phyloP scores from a whole-genome alignment of 2,113 vertebrate species.

The Rhinoptilus africanus region DNA sequence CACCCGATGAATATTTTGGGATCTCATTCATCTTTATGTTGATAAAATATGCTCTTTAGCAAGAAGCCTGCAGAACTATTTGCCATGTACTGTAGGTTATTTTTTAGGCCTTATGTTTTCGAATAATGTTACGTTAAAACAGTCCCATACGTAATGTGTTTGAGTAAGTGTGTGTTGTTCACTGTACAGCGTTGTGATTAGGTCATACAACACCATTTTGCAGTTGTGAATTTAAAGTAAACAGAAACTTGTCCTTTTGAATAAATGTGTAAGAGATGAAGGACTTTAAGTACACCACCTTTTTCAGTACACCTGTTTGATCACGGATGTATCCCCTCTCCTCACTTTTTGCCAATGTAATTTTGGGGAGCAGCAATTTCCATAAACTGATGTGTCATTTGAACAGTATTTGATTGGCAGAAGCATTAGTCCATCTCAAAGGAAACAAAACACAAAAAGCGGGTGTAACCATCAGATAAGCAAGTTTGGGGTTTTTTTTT shows the following conservation, averaged over 20 bases:
- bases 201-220: background rate
- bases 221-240: background rate
- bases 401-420: background rate
- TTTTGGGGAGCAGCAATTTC: background rate
- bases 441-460: background rate
- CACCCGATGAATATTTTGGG: background rate
- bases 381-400: background rate
- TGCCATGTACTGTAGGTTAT: background rate
- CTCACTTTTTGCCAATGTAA: background rate
- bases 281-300: background rate
- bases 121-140: background rate
- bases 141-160: background rate
- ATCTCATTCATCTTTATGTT: background rate
- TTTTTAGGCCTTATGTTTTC: background rate
- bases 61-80: background rate
- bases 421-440: background rate
- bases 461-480: background rate
- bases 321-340: background rate
- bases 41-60: background rate
- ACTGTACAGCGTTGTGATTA: background rate
- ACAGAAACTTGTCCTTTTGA: background rate
- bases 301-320: background rate
- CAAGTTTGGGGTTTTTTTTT: background rate
- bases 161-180: background rate
- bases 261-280: background rate